Conservation (phyloP, 2,888 invertebrate genomes). For the Eubasilissa splendida region DNA sequence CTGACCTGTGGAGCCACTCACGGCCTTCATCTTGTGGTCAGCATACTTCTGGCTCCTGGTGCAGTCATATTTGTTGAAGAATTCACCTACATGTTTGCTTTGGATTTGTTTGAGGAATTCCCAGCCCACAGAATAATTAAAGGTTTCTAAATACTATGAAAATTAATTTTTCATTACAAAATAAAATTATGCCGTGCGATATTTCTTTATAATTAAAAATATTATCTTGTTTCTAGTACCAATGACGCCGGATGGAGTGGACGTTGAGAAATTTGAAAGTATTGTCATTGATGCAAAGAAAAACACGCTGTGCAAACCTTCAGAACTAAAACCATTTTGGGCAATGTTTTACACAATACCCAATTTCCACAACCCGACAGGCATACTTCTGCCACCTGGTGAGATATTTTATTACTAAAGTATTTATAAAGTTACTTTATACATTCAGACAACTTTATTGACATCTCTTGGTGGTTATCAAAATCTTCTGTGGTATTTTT, state of each 20-base stretch:
- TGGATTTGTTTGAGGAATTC: constrained; percentile 72
- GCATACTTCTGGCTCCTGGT: constrained; percentile 71
- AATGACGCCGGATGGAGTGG: constrained; percentile 71
- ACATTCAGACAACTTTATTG: too few relatives aligned
- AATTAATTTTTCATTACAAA: too few relatives aligned
- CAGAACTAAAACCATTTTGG: constrained; percentile 69
- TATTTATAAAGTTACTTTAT: too few relatives aligned
- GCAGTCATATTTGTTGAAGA: constrained; percentile 77
- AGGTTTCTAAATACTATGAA: constrained; percentile 60
- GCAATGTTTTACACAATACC: constrained; percentile 74
- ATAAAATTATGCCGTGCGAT: too few relatives aligned
- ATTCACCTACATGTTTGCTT: constrained; percentile 76
- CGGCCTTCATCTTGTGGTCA: constrained; percentile 72
- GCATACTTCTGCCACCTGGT: constrained; percentile 69
- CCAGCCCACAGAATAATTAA: constrained; percentile 70
- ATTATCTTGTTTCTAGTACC: constrained; percentile 65
- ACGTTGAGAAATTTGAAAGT: constrained; percentile 67
- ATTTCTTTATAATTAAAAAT: neutral
- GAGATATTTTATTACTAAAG: constrained; percentile 46
- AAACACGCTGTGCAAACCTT: constrained; percentile 57
- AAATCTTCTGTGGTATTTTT: too few relatives aligned
- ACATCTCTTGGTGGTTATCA: too few relatives aligned
- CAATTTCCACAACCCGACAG: constrained; percentile 75
- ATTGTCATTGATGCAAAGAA: constrained; percentile 64
- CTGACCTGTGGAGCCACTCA: constrained; percentile 76